Base-by-base conservation (phyloP, 2,797 vertebrate species). In the Oceanodroma leucorhoa region DNA sequence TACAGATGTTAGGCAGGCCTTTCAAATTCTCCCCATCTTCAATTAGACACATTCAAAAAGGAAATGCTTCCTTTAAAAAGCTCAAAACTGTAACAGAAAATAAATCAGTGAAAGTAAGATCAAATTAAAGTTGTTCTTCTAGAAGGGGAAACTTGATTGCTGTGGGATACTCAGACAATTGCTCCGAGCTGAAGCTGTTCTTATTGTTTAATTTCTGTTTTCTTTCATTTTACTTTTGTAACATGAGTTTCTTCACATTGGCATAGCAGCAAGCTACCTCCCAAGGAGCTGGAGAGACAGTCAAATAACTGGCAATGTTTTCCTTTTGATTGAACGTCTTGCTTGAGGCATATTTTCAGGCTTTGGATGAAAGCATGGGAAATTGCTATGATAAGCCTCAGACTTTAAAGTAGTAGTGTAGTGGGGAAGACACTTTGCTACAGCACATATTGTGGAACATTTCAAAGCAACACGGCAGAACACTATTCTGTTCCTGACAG, bases 261-360 rank as follows among this genome's bases (percentile, higher is more conserved):
- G 54, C 0, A 0, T 29, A 78, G 36, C 55, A 86, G 85, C 70
- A 94, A 94, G 86, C 36, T 78, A 66, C 77, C 77, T 94, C 89
- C 84, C 84, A 87, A 95, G 83, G 62, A 97, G 88, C 73, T 92
- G 81, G 73, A 96, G 89, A 96, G 94, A 94, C 43, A 95, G 91
- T 70, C 65, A 95, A 95, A 94, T 97, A 97, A 95, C 93, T 89
- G 72, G 62, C 83, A 93, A 93, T 90, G 61, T 93, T 96, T 96
- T 92, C 78, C 45, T 97, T 97, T 90, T 94, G 73, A 97, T 36
- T 90, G 72, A 94, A 95, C 88, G 69, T 76, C 81, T 97, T 96
- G 75, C 93, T 96, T 21, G 20, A 95, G 87, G 90, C 65, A 29
- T 85, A 93, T 95, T 97, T 97, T 95, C 66, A 92, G 83, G 53